phyloP scores from a whole-genome alignment of 2,888 invertebrate genomes.

The Stictocephala bisonia region DNA sequence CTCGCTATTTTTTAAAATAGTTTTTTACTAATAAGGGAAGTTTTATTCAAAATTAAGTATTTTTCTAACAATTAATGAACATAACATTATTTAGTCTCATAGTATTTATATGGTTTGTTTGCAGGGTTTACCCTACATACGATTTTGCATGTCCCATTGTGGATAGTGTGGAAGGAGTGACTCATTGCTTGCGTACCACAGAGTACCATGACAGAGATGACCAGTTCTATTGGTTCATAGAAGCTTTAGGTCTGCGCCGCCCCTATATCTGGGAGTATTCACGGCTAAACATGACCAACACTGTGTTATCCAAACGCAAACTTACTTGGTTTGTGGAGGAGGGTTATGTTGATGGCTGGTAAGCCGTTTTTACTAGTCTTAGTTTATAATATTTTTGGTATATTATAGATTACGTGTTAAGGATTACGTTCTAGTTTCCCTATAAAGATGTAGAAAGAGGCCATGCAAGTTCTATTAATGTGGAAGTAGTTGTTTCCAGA shows the following conservation, averaged over 20 bases:
- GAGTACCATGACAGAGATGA: constrained; percentile 98
- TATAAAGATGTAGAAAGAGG: no score
- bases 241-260: constrained; percentile 85
- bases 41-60: no score
- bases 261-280: constrained; percentile 96
- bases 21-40: no score
- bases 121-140: constrained; percentile 98
- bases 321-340: constrained; percentile 98
- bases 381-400: no score
- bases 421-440: no score
- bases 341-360: constrained; percentile 96
- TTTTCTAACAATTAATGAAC: no score
- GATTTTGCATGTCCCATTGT: constrained; percentile 99
- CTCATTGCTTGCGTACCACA: constrained; percentile 96
- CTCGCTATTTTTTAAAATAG: no score
- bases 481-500: no score
- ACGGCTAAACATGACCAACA: constrained; percentile 97
- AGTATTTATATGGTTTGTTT: no score
- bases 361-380: no score
- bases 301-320: constrained; percentile 96
- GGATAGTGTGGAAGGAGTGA: constrained; percentile 96
- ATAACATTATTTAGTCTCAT: neutral
- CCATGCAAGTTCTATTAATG: no score
- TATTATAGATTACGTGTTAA: no score
- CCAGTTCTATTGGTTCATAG: constrained; percentile 98